These are phyloP conservation scores for Mus spretus DNA, from an alignment of 2,797 vertebrate species.

Conservation along the genomic window DNA sequence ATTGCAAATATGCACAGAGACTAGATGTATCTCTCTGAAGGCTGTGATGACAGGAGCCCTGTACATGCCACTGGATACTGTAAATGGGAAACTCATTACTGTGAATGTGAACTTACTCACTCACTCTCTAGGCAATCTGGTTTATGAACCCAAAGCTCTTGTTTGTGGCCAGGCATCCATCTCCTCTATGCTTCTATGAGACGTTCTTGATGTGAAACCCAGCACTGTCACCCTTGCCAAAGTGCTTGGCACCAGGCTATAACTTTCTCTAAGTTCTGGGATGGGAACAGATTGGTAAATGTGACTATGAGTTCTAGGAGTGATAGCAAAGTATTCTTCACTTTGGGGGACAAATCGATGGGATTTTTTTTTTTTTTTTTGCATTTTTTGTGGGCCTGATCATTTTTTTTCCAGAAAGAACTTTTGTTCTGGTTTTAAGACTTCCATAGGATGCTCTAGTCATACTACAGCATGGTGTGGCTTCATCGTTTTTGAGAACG, in stretches of 20 bases:
- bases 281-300: neutral
- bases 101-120: constrained; percentile 39
- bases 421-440: constrained; percentile 1
- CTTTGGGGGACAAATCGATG: fast-evolving
- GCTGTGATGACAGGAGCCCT: constrained; percentile 38
- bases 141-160: neutral
- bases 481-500: constrained; percentile 66
- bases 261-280: constrained; percentile 1
- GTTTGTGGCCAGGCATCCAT: neutral
- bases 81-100: constrained; percentile 58
- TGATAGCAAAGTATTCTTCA: neutral
- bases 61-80: constrained; percentile 27
- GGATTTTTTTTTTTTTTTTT: neutral
- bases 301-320: neutral
- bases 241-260: neutral
- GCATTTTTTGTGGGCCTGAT: neutral
- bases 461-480: neutral
- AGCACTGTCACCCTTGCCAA: constrained; percentile 17
- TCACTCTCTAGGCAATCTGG: constrained; percentile 11
- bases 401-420: neutral
- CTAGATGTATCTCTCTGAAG: constrained; percentile 1
- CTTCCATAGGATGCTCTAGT: neutral
- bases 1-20: constrained; percentile 20
- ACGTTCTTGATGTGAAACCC: neutral
- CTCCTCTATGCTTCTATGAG: neutral